phyloP scores from a whole-genome alignment of 2,888 invertebrate species.

The Melanophora roralis region DNA sequence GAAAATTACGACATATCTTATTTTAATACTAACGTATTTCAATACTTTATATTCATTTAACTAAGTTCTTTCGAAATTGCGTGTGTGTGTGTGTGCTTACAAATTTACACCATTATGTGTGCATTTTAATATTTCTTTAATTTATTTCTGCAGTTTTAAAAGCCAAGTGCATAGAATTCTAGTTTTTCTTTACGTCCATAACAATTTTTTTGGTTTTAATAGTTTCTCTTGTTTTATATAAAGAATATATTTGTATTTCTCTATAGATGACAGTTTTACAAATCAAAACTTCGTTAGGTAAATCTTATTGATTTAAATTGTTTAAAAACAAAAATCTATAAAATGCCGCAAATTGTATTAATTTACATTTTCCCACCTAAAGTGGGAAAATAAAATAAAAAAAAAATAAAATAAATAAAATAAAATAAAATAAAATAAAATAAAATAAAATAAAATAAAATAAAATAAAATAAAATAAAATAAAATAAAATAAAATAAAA shows the following conservation, averaged over 20 bases:
- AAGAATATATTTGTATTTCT: slow-evolving; percentile 8
- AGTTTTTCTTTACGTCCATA: too few relatives aligned
- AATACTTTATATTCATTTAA: slow-evolving; percentile 4
- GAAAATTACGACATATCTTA: neutral
- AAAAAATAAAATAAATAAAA: too few relatives aligned
- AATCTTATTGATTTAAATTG: slow-evolving; percentile 21
- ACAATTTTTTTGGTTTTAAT: slow-evolving; percentile 49
- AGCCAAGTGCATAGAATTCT: slow-evolving; percentile 50
- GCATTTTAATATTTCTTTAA: neutral
- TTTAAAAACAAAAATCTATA: slow-evolving; percentile 6
- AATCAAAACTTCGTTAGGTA: slow-evolving; percentile 35
- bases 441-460: too few relatives aligned
- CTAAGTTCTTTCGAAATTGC: neutral
- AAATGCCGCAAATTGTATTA: neutral
- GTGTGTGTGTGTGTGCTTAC: neutral
- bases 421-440: too few relatives aligned
- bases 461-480: too few relatives aligned
- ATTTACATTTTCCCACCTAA: too few relatives aligned
- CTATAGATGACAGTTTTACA: neutral
- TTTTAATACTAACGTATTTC: slow-evolving; percentile 22
- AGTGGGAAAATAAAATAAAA: too few relatives aligned
- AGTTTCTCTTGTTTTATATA: slow-evolving; percentile 42
- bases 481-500: too few relatives aligned
- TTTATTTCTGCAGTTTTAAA: slow-evolving; percentile 42
- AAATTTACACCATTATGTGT: neutral